phyloP scores from a whole-genome alignment of 2,888 invertebrate genomes.

The Archips crataeganus region DNA sequence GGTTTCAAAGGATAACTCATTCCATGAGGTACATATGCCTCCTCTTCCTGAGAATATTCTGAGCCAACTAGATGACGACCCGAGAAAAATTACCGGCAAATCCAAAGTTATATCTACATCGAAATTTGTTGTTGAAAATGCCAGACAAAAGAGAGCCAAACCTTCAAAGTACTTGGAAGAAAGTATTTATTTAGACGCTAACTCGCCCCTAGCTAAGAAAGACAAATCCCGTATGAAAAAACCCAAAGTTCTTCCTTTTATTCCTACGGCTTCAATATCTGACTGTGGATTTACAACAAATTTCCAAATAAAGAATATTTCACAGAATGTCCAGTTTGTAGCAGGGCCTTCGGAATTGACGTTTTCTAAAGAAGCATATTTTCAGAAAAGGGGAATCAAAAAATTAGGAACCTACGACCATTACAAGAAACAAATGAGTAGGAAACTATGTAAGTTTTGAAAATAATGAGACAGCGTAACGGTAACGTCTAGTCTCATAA shows the following conservation, averaged over 20 bases:
- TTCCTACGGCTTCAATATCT: slow-evolving; percentile 73
- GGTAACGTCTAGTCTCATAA: background rate
- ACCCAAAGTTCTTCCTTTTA: slow-evolving; percentile 72
- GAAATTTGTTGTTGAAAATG: slow-evolving; percentile 68
- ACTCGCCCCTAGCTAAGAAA: slow-evolving; percentile 50
- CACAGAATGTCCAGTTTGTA: slow-evolving; percentile 67
- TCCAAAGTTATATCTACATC: slow-evolving; percentile 65
- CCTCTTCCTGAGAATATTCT: slow-evolving; percentile 67
- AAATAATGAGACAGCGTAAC: background rate
- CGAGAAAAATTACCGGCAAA: slow-evolving; percentile 54
- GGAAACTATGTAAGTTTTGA: slow-evolving; percentile 76
- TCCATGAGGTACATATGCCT: slow-evolving; percentile 64
- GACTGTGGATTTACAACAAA: slow-evolving; percentile 73
- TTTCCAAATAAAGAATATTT: slow-evolving; percentile 72
- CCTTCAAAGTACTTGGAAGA: slow-evolving; percentile 79
- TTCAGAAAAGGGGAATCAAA: slow-evolving; percentile 67
- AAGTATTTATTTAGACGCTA: slow-evolving; percentile 71
- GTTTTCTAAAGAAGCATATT: slow-evolving; percentile 70
- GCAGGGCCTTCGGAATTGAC: slow-evolving; percentile 60
- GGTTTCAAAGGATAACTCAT: slow-evolving; percentile 64
- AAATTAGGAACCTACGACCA: slow-evolving; percentile 69
- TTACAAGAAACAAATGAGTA: slow-evolving; percentile 67
- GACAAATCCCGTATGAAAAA: slow-evolving; percentile 58
- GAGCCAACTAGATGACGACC: slow-evolving; percentile 66
- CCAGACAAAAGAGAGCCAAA: slow-evolving; percentile 63